These are phyloP conservation scores for Drymonia ruficornis DNA, from an alignment of 2,888 invertebrate species.

Conservation along the genomic window DNA sequence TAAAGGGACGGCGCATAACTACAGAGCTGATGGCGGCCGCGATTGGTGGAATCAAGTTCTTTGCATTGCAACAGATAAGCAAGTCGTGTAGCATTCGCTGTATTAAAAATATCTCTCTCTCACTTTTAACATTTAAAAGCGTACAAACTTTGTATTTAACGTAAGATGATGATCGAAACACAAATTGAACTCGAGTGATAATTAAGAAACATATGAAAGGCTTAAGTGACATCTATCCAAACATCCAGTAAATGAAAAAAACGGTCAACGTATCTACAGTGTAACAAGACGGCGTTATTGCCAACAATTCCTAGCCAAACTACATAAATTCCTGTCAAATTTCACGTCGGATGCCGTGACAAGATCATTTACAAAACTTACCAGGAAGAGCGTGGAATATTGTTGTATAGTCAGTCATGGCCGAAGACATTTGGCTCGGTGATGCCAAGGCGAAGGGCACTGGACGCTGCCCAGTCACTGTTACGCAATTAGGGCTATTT, in stretches of 20 bases:
- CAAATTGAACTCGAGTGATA: too few relatives aligned
- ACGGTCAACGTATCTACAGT: background rate
- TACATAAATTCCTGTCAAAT: background rate
- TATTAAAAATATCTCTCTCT: too few relatives aligned
- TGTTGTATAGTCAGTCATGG: slow-evolving; percentile 31
- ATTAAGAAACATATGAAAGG: too few relatives aligned
- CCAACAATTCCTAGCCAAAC: background rate
- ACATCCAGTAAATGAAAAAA: too few relatives aligned
- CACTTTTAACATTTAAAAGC: too few relatives aligned
- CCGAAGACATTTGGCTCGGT: slow-evolving; percentile 53
- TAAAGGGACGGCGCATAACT: slow-evolving; percentile 27
- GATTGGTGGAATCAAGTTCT: slow-evolving; percentile 28
- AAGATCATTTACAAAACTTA: slow-evolving; percentile 1
- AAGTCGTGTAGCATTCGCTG: background rate
- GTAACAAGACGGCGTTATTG: background rate
- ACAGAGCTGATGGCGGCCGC: slow-evolving; percentile 21
- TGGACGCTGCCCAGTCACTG: slow-evolving; percentile 39
- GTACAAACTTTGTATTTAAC: too few relatives aligned
- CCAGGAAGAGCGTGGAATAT: slow-evolving; percentile 16
- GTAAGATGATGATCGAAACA: too few relatives aligned
- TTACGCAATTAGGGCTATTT: slow-evolving; percentile 39
- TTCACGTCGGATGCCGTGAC: background rate
- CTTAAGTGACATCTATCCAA: too few relatives aligned
- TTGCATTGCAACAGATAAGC: slow-evolving; percentile 19
- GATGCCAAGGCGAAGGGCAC: slow-evolving; percentile 57